These are phyloP conservation scores for Amitus sp. DNA, from an alignment of 2,888 invertebrate species.

Conservation along the genomic window DNA sequence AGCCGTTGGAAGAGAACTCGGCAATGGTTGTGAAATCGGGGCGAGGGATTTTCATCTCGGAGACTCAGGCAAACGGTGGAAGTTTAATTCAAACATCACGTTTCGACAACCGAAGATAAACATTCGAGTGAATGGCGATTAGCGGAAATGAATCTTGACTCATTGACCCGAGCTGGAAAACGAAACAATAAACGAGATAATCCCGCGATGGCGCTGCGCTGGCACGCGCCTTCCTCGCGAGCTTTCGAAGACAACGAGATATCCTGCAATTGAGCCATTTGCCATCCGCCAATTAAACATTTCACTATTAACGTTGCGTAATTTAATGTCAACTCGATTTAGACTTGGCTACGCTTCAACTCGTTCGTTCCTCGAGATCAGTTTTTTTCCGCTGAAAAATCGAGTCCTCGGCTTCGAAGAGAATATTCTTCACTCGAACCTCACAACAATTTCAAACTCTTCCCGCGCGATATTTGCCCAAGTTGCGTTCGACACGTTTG, in stretches of 20 bases:
- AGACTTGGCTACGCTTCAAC: constrained; percentile 36
- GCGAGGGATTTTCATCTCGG: no score
- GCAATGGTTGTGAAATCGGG: no score
- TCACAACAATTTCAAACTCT: no score
- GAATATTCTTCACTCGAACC: no score
- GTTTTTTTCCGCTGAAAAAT: constrained; percentile 36
- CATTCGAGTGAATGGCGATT: not conserved
- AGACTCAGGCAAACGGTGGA: no score
- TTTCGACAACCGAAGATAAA: not conserved
- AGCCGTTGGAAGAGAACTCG: no score
- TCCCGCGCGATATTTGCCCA: no score
- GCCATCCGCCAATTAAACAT: constrained; percentile 13
- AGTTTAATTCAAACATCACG: not conserved
- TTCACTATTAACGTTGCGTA: constrained; percentile 41
- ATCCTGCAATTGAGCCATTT: constrained; percentile 7
- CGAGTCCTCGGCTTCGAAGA: no score
- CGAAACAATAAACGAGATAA: constrained; percentile 1
- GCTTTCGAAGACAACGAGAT: constrained; percentile 16
- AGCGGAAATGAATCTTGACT: constrained; percentile 2
- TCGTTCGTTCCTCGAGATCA: constrained; percentile 33
- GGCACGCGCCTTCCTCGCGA: constrained; percentile 9
- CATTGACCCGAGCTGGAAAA: constrained; percentile 2
- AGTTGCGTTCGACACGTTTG: no score
- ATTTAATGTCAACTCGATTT: constrained; percentile 42
- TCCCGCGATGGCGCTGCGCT: not conserved